These are phyloP conservation scores for Quiscalus mexicanus DNA, from an alignment of 2,113 vertebrate species.

Conservation along the genomic window DNA sequence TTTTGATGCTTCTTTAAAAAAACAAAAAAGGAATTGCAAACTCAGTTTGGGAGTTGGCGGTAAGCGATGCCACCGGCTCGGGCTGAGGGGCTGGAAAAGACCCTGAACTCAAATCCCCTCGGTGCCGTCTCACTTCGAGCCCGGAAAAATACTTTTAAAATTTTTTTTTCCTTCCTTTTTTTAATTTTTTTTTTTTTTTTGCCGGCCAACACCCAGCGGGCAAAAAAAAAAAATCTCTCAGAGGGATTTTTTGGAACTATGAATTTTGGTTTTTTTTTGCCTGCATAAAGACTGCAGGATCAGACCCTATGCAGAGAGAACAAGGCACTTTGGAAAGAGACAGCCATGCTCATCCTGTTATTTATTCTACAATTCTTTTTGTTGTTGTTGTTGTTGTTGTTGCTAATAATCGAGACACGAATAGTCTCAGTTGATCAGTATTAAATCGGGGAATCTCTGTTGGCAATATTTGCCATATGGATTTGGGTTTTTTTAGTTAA, in stretches of 20 bases:
- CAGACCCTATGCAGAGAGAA: constrained; percentile 75
- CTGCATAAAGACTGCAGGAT: constrained; percentile 46
- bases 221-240: constrained; percentile 9
- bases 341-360: constrained; percentile 88
- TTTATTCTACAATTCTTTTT: constrained; percentile 87
- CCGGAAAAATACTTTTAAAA: background rate
- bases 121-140: background rate
- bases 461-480: constrained; percentile 96
- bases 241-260: background rate
- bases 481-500: constrained; percentile 62
- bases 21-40: background rate
- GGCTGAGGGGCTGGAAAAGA: background rate
- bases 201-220: background rate
- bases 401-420: constrained; percentile 79
- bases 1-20: background rate
- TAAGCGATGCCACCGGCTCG: background rate
- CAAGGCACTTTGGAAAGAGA: constrained; percentile 90
- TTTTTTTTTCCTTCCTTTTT: background rate
- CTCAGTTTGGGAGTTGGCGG: background rate
- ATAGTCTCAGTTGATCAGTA: constrained; percentile 78
- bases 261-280: background rate
- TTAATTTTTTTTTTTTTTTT: background rate
- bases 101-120: background rate
- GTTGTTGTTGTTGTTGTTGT: constrained; percentile 46
- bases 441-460: constrained; percentile 85